A percentile compares a stretch with the other conserved stretches of the same genome.
phyloP scores from a whole-genome alignment of 2,797 vertebrate species.

The Argya squamiceps region DNA sequence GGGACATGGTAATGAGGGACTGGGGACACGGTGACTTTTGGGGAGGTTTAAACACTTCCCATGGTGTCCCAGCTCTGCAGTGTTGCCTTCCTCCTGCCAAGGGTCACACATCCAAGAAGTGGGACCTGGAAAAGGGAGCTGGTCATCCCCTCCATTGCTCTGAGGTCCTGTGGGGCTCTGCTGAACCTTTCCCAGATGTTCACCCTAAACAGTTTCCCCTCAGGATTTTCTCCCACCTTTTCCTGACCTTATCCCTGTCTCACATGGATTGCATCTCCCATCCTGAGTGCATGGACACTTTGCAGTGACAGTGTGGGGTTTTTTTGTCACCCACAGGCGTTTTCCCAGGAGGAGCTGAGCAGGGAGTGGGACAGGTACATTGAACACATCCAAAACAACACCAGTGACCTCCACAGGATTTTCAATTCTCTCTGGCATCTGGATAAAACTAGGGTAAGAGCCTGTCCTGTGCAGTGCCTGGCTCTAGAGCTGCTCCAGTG shows the following conservation, averaged over 20 bases:
- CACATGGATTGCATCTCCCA: rapidly evolving
- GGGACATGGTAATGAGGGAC: rapidly evolving
- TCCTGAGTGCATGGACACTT: rapidly evolving
- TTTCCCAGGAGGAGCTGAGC: slow-evolving; percentile 75
- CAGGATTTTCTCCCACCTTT: rapidly evolving
- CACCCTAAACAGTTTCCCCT: background rate
- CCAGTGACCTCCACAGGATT: slow-evolving; percentile 83
- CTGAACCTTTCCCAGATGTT: background rate
- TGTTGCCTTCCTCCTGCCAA: background rate
- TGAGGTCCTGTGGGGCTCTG: background rate
- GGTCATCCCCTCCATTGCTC: rapidly evolving
- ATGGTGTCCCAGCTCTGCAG: rapidly evolving
- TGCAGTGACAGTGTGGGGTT: background rate
- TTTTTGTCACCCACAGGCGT: slow-evolving; percentile 16
- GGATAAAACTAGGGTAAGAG: slow-evolving; percentile 85
- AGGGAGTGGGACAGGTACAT: slow-evolving; percentile 84
- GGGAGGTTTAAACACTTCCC: background rate
- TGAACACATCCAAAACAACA: slow-evolving; percentile 80
- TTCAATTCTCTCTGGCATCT: slow-evolving; percentile 89
- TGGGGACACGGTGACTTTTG: background rate
- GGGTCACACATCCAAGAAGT: rapidly evolving
- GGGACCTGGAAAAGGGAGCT: background rate
- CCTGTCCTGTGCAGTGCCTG: background rate
- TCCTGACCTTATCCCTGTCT: background rate
- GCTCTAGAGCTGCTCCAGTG: background rate